Conservation (phyloP, 2,797 vertebrate genomes). For the Hemitrygon akajei region DNA sequence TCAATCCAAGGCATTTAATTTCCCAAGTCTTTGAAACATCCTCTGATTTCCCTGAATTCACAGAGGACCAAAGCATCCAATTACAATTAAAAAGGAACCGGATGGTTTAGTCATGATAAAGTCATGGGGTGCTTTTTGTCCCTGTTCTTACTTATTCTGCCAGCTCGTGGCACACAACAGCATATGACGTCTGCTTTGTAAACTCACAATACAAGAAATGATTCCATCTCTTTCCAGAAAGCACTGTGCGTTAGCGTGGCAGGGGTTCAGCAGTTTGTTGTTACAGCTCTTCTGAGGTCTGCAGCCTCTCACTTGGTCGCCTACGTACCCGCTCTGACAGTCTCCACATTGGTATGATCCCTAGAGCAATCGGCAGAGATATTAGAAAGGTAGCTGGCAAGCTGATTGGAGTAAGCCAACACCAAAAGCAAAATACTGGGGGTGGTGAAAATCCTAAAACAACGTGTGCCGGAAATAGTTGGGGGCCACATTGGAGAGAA, state of each 20-base stretch:
- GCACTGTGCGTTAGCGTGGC: conserved; percentile 78
- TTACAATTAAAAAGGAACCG: background rate
- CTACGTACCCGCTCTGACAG: conserved; percentile 80
- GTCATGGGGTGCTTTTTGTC: background rate
- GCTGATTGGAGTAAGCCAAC: background rate
- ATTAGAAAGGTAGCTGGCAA: background rate
- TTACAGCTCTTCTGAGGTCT: conserved; percentile 76
- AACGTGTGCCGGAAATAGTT: too few species aligned
- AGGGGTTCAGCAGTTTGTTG: conserved; percentile 80
- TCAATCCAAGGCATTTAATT: background rate
- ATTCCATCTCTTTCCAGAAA: conserved; percentile 71
- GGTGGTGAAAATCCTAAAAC: too few species aligned
- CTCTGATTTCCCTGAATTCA: background rate
- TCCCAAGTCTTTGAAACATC: background rate
- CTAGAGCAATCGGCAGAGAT: conserved; percentile 52
- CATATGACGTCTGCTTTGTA: background rate
- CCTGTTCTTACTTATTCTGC: too few species aligned
- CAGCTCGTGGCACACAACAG: background rate
- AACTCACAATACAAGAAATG: conserved; percentile 75
- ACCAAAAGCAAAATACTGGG: too few species aligned
- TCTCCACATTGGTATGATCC: conserved; percentile 84
- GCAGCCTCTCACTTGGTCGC: conserved; percentile 83
- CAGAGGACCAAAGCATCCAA: background rate
- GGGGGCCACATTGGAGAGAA: too few species aligned
- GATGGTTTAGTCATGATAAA: background rate